Base-by-base conservation (phyloP, 2,888 invertebrate species). In the Chaitophorus viminalis region DNA sequence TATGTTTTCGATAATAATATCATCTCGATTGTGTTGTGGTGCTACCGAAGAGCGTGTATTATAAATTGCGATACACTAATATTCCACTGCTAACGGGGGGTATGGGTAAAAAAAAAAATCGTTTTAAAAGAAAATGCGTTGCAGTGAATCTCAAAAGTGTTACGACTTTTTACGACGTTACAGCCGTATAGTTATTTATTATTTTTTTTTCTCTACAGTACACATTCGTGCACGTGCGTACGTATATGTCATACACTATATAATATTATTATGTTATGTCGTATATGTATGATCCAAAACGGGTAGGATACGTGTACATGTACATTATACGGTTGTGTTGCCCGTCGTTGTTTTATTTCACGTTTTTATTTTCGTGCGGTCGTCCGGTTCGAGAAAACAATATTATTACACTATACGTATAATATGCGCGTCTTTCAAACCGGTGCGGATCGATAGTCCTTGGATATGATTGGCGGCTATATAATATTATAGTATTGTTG, bases 361-460 rank as follows among this genome's bases (percentile, higher is more conserved):
- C 25, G 21, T 60, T 68, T 68, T 68, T 68, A n/a, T 60, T 77
- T 60, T 60, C 54, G 33, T 33, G 6, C 36, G n/a, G 25, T 79
- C 60, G 33, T 33, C 33, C 6, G 6, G 39, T 70, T 46, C 29
- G 70, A 46, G 68, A 70, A 81, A 81, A 82, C 72, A n/a, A 33
- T 82, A 72, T 72, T 52, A 82, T 25, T 70, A 25, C 3, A 46
- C 14, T 9, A 9, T 6, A 52, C 52, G n/a, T n/a, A n/a, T n/a
- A n/a, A n/a, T n/a, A n/a, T n/a, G n/a, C n/a, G n/a, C 46, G 33
- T 82, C 72, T 77, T 72, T 72, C 72, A 52, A 52, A 72, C 70
- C 52, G n/a, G 52, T 17, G 70, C 72, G 39, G 33, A 82, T 82
- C 72, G 82, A 82, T 72, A 82, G 72, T 82, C 72, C 52, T 82